These are phyloP conservation scores for Melanchra persicariae DNA, from an alignment of 2,888 invertebrate species.

Conservation along the genomic window DNA sequence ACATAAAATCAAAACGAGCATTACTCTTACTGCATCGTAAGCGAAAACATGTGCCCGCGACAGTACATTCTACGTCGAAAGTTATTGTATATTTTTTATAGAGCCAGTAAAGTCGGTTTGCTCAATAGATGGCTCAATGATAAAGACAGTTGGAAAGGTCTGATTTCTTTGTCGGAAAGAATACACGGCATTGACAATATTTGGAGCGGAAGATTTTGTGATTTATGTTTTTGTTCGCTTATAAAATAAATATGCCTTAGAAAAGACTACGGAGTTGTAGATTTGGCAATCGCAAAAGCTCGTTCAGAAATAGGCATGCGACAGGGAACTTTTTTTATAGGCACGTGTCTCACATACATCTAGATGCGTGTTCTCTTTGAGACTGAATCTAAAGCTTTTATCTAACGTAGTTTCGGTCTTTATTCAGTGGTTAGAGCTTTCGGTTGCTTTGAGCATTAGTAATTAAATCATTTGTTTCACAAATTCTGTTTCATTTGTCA, in stretches of 20 bases:
- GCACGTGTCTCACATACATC: slow-evolving; percentile 16
- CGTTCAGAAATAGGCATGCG: slow-evolving; percentile 37
- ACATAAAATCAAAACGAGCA: slow-evolving; percentile 48
- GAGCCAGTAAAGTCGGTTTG: slow-evolving; percentile 68
- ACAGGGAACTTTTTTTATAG: slow-evolving; percentile 17
- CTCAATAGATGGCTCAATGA: slow-evolving; percentile 68
- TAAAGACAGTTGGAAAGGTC: slow-evolving; percentile 69
- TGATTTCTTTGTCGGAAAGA: slow-evolving; percentile 67
- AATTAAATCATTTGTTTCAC: slow-evolving; percentile 25
- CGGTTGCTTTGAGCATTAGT: slow-evolving; percentile 22
- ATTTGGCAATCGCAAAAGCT: slow-evolving; percentile 43
- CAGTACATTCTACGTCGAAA: slow-evolving; percentile 51
- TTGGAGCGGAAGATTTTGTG: slow-evolving; percentile 70
- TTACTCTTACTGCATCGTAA: slow-evolving; percentile 52
- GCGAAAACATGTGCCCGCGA: slow-evolving; percentile 47
- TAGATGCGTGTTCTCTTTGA: slow-evolving; percentile 16
- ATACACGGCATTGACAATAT: slow-evolving; percentile 65
- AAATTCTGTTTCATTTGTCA: too few relatives aligned
- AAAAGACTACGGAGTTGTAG: slow-evolving; percentile 30
- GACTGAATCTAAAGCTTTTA: slow-evolving; percentile 20
- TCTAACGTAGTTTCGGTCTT: slow-evolving; percentile 6
- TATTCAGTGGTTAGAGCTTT: slow-evolving; percentile 27
- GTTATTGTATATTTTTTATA: slow-evolving; percentile 71
- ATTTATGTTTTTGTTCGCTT: slow-evolving; percentile 67
- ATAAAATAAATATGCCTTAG: slow-evolving; percentile 64